Conservation (phyloP, 1,140 invertebrate species). For the Philopotamus ludificatus region DNA sequence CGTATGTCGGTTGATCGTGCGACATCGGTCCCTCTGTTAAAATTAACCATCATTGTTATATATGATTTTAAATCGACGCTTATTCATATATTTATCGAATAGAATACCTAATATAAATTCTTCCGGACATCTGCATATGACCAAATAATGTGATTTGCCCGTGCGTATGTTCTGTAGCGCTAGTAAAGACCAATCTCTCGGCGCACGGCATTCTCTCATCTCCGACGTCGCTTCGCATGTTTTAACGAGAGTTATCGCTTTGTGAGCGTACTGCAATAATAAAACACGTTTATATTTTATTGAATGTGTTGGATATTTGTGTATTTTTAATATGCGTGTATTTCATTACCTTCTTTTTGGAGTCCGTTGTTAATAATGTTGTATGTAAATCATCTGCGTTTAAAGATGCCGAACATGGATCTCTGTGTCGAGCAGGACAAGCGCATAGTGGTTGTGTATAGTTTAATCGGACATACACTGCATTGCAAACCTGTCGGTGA, state of each 20-base stretch:
- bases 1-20: conserved; percentile 90
- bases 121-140: conserved; percentile 87
- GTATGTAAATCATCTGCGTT: conserved; percentile 89
- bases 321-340: not conserved
- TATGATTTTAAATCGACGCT: too few relatives aligned
- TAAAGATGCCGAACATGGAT: conserved; percentile 85
- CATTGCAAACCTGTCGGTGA: conserved; percentile 78
- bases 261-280: conserved; percentile 56
- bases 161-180: conserved; percentile 89
- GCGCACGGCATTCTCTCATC: conserved; percentile 82
- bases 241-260: conserved; percentile 85
- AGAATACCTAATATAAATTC: conserved; percentile 73
- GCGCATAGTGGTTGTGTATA: conserved; percentile 91
- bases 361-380: conserved; percentile 81
- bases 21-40: conserved; percentile 85
- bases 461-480: conserved; percentile 87
- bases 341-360: conserved; percentile 70
- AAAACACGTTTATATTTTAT: not conserved
- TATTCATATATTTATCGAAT: too few relatives aligned
- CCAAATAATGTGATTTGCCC: conserved; percentile 91
- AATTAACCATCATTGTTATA: too few relatives aligned
- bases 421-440: conserved; percentile 79
- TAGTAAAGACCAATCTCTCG: conserved; percentile 87
- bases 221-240: conserved; percentile 88
- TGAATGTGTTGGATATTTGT: too few relatives aligned